Base-by-base conservation (phyloP, 2,888 invertebrate genomes). In the Hyposoter didymator region DNA sequence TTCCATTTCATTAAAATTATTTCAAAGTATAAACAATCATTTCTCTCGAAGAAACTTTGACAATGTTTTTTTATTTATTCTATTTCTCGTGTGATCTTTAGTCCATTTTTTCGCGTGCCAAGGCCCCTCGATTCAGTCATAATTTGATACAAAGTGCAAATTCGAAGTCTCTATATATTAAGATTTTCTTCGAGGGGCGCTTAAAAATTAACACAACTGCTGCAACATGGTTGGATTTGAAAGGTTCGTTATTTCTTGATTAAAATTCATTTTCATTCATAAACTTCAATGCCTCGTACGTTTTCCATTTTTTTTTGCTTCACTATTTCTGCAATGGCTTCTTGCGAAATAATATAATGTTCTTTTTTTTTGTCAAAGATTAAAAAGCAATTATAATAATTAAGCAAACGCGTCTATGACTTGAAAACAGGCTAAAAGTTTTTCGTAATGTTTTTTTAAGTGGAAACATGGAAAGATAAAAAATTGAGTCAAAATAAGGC, bases 211-310 rank as follows among this genome's bases (percentile, higher is more conserved):
- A 81, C 81, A 84, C 82, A 62, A 84, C 74, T 74, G 78, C 59
- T 43, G 19, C 88, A 87, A 84, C 85, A 92, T 92, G 92, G 92
- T 92, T 86, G 92, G 91, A 84, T 89, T 90, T 72, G 84, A 89
- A 83, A 92, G 91, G 91, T 90, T 86, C 76, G 89, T 86, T 75
- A n/a, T 28, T 19, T 47, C 43, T 19, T 5, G 17, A 12, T 67
- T 4, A 8, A 52, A 22, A 55, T 32, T 72, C 55, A 22, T 73
- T 73, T 39, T 6, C 17, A 22, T 28, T 17, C 45, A n/a, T 14
- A 47, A 55, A 43, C 19, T 14, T 47, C 12, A 32, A 7, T 67
- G 6, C 35, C 8, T 35, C 12, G 12, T 32, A 0, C n/a, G 12
- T 12, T 55, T 55, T 28, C 4, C 59, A 28, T 28, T 28, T 28